phyloP scores from a whole-genome alignment of 2,797 vertebrate species.

The Streptopelia turtur region DNA sequence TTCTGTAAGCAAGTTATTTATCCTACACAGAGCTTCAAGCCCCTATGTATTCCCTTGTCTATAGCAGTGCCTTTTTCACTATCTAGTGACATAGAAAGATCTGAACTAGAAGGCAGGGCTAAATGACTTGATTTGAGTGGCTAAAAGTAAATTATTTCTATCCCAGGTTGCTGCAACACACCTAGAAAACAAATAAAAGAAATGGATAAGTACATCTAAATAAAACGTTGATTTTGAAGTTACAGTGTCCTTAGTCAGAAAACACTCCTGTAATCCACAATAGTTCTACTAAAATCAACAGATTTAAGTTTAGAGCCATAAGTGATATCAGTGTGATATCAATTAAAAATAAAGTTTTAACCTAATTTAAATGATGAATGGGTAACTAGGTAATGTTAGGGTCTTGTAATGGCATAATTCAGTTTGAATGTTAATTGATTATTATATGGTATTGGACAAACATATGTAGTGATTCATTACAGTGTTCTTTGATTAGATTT shows the following conservation, averaged over 20 bases:
- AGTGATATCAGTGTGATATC: background rate
- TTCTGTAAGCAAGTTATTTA: background rate
- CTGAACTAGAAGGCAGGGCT: too few relatives aligned
- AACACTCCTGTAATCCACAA: background rate
- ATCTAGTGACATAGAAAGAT: background rate
- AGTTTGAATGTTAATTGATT: background rate
- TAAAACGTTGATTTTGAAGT: background rate
- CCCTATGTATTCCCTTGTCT: background rate
- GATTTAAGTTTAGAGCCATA: background rate
- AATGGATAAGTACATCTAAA: background rate
- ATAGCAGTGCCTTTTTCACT: fast-evolving
- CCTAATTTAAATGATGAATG: background rate
- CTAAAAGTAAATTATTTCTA: background rate
- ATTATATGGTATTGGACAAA: background rate
- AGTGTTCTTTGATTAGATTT: background rate
- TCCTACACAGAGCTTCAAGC: fast-evolving
- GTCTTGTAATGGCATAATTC: background rate
- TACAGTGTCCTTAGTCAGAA: background rate
- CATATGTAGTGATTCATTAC: background rate
- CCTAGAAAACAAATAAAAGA: background rate
- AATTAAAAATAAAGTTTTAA: background rate
- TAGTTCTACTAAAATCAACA: background rate
- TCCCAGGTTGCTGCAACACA: fast-evolving
- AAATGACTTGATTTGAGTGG: background rate
- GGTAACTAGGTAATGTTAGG: background rate